A percentile compares a stretch with the other conserved stretches of the same genome.
phyloP scores from a whole-genome alignment of 2,888 invertebrate species.

The Amphipoea oculea region DNA sequence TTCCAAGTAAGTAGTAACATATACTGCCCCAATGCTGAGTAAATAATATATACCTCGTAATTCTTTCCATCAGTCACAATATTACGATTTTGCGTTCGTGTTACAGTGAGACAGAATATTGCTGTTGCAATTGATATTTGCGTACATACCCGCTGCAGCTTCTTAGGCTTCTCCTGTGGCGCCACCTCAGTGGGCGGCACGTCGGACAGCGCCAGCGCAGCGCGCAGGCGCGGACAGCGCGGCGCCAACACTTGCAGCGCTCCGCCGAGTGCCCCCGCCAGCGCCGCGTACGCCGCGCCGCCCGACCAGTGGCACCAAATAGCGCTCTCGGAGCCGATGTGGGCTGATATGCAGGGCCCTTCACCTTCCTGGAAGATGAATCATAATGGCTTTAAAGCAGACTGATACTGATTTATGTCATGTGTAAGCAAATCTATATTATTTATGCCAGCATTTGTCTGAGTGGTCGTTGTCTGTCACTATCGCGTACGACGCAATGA shows the following conservation, averaged over 20 bases:
- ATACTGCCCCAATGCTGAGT: too few relatives aligned
- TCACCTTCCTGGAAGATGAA: conserved; percentile 7
- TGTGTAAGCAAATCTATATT: too few relatives aligned
- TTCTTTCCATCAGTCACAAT: not conserved
- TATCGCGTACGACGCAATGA: too few relatives aligned
- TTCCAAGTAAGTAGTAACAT: too few relatives aligned
- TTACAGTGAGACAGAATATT: not conserved
- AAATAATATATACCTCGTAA: too few relatives aligned
- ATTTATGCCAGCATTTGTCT: too few relatives aligned
- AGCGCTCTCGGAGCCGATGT: conserved; percentile 92
- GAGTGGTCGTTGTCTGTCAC: too few relatives aligned
- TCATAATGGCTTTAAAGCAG: not conserved
- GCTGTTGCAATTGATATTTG: too few relatives aligned
- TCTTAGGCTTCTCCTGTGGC: conserved; percentile 89
- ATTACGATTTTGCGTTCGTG: not conserved
- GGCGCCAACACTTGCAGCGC: conserved; percentile 93
- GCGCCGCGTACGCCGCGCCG: too few relatives aligned
- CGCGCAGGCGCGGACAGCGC: conserved; percentile 86
- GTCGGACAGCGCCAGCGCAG: conserved; percentile 94
- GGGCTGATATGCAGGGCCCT: conserved; percentile 88
- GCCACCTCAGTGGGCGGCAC: conserved; percentile 86
- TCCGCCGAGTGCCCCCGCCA: conserved; percentile 81
- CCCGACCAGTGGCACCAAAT: conserved; percentile 85
- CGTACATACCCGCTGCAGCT: conserved; percentile 93
- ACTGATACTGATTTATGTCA: too few relatives aligned